phyloP scores from a whole-genome alignment of 2,888 invertebrate species.

The Furcula furcula region DNA sequence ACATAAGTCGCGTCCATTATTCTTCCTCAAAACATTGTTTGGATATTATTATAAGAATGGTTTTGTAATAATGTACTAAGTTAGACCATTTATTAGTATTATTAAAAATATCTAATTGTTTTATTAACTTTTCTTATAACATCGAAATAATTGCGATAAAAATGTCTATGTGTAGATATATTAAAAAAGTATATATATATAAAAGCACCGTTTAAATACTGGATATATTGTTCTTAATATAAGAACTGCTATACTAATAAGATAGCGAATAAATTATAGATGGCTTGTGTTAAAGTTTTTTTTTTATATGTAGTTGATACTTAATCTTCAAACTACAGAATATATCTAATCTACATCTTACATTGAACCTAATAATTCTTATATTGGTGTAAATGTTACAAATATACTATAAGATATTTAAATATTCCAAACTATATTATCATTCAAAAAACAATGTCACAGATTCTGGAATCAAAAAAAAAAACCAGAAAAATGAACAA shows the following conservation, averaged over 20 bases:
- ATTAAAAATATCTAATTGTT: neutral
- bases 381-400: too few relatives aligned
- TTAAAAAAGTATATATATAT: neutral
- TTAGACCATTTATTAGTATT: neutral
- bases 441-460: too few relatives aligned
- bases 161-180: neutral
- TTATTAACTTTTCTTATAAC: neutral
- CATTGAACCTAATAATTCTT: constrained; percentile 10
- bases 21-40: too few relatives aligned
- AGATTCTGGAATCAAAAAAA: too few relatives aligned
- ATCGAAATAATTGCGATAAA: neutral
- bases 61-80: too few relatives aligned
- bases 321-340: too few relatives aligned
- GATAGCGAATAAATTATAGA: constrained; percentile 45
- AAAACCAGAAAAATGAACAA: too few relatives aligned
- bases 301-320: too few relatives aligned
- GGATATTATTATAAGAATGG: too few relatives aligned
- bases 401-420: too few relatives aligned
- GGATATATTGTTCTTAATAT: constrained; percentile 7
- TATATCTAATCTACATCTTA: neutral
- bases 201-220: neutral
- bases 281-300: constrained; percentile 30
- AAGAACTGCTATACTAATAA: constrained; percentile 53
- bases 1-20: too few relatives aligned
- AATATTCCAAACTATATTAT: too few relatives aligned